Percentiles rank a stretch among this genome's conserved stretches.
These are phyloP conservation scores for Synergus japonicus DNA, from an alignment of 2,888 invertebrate genomes.

Conservation along the genomic window DNA sequence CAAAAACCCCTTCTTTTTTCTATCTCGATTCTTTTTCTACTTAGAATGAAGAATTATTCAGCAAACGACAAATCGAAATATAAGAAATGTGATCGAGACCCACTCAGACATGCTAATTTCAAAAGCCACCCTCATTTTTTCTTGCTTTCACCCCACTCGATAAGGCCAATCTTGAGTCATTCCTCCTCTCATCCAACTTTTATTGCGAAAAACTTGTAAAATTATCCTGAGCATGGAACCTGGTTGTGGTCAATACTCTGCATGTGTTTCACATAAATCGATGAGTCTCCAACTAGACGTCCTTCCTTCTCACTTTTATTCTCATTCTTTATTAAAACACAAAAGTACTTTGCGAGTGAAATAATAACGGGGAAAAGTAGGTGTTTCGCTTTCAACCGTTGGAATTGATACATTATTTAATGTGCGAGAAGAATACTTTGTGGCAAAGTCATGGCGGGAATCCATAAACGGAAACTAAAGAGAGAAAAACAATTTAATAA, in stretches of 20 bases:
- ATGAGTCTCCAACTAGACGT: background rate
- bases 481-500: too few species aligned
- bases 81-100: conserved; percentile 31
- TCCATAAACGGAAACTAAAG: too few species aligned
- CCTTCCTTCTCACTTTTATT: background rate
- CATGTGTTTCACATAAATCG: conserved; percentile 25
- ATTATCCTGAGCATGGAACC: conserved; percentile 24
- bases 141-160: conserved; percentile 3
- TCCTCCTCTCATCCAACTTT: conserved; percentile 17
- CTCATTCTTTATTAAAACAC: conserved; percentile 34
- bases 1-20: conserved; percentile 26
- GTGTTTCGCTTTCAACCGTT: background rate
- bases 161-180: background rate
- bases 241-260: background rate
- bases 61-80: conserved; percentile 34
- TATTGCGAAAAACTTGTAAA: conserved; percentile 39
- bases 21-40: too few species aligned
- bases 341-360: conserved; percentile 6
- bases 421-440: conserved; percentile 6
- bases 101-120: conserved; percentile 21
- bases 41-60: background rate
- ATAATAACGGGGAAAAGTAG: conserved; percentile 19
- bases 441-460: background rate
- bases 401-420: background rate
- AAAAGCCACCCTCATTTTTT: background rate